Percentiles rank a stretch among this genome's conserved stretches.
Conservation (phyloP, 2,797 vertebrate species). For the Furcifer pardalis region DNA sequence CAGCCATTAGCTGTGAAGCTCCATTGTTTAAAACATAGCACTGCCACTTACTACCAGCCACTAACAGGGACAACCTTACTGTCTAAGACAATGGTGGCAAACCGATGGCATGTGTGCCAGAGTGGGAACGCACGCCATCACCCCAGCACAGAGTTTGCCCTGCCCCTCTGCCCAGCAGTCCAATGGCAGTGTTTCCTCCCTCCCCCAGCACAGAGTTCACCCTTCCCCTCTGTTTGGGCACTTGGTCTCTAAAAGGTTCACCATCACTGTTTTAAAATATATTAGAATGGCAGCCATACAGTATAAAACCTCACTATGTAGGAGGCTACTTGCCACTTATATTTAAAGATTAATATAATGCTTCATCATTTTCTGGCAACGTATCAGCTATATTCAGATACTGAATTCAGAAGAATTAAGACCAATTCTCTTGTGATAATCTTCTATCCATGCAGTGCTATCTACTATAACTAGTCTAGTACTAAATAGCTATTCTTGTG, state of each 20-base stretch:
- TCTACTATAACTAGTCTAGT: neutral
- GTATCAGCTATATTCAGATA: neutral
- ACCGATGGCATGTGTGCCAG: too few species aligned
- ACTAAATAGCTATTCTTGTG: neutral
- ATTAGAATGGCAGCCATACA: neutral
- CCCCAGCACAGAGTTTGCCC: too few species aligned
- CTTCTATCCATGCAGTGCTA: neutral
- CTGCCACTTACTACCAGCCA: too few species aligned
- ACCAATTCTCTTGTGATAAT: neutral
- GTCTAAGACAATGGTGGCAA: too few species aligned
- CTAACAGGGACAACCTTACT: too few species aligned
- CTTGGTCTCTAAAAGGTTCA: too few species aligned
- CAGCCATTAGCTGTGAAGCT: too few species aligned
- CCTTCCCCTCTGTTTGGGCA: too few species aligned
- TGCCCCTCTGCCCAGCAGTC: too few species aligned
- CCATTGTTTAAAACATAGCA: too few species aligned
- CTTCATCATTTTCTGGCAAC: neutral
- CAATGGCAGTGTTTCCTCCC: neutral
- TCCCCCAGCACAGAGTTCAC: neutral
- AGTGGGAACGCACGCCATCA: too few species aligned
- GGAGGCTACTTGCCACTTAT: too few species aligned
- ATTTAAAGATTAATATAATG: neutral
- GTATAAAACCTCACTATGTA: neutral
- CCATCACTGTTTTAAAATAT: neutral
- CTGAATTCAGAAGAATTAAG: neutral